Percentiles rank a stretch among this genome's conserved stretches.
These are phyloP conservation scores for Oligia latruncula DNA, from an alignment of 2,888 invertebrate species.

Conservation along the genomic window DNA sequence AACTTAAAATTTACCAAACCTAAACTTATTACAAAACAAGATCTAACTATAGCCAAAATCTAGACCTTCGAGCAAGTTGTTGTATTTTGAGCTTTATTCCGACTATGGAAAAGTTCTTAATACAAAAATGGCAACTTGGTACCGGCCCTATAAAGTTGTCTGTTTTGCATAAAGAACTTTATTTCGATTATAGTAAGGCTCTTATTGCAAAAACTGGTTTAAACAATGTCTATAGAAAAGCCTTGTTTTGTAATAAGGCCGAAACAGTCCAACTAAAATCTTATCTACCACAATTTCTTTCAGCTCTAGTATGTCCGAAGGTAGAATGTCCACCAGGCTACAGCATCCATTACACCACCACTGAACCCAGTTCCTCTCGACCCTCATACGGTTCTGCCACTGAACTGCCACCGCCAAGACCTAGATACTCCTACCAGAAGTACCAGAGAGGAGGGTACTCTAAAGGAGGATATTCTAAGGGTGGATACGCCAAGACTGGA, in stretches of 20 bases:
- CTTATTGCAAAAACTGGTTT: background rate
- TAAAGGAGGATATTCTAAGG: conserved; percentile 77
- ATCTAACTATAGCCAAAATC: background rate
- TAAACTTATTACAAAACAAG: background rate
- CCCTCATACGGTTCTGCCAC: conserved; percentile 86
- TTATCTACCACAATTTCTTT: conserved; percentile 32
- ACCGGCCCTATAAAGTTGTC: background rate
- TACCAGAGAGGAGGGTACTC: conserved; percentile 68
- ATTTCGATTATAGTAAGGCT: background rate
- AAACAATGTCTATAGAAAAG: background rate
- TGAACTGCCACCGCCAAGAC: conserved; percentile 84
- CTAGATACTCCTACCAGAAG: conserved; percentile 81
- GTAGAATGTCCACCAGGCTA: conserved; percentile 92
- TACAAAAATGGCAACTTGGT: background rate
- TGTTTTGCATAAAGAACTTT: background rate
- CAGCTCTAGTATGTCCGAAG: conserved; percentile 86
- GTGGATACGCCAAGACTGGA: conserved; percentile 76
- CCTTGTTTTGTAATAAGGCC: background rate
- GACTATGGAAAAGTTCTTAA: background rate
- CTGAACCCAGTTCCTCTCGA: conserved; percentile 89
- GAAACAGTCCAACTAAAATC: background rate
- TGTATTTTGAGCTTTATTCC: background rate
- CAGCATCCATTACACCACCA: conserved; percentile 83
- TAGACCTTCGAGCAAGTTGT: background rate
- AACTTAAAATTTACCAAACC: background rate